These are phyloP conservation scores for Athene cunicularia DNA, from an alignment of 2,113 vertebrate genomes.

Conservation along the genomic window DNA sequence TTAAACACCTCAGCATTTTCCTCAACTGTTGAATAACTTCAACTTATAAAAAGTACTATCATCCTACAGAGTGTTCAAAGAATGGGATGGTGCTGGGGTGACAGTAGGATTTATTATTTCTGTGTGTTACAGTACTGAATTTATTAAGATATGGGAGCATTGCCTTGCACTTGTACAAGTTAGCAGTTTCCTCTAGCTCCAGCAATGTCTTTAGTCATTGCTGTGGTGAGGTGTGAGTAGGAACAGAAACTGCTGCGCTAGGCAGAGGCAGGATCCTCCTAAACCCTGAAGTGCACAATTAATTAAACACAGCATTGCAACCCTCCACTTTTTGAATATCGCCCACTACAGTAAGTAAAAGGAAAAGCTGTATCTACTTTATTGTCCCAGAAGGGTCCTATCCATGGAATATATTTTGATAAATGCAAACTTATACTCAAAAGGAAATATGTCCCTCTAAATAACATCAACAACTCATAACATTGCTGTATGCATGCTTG, in stretches of 20 bases:
- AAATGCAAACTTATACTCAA: background rate
- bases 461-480: background rate
- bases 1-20: too few relatives aligned
- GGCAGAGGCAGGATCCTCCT: background rate
- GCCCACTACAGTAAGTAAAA: background rate
- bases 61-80: background rate
- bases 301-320: background rate
- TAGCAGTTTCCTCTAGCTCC: background rate
- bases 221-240: background rate
- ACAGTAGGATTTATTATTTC: background rate
- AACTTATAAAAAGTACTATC: background rate
- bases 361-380: background rate
- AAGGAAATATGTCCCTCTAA: background rate
- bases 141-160: background rate
- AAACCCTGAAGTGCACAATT: background rate
- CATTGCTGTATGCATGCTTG: background rate
- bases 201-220: background rate
- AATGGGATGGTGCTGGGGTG: fast-evolving
- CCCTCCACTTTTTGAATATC: background rate
- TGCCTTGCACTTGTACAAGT: background rate
- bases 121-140: background rate
- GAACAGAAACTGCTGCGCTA: background rate
- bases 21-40: background rate
- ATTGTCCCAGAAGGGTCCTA: background rate
- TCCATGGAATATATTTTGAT: background rate